Evolutionary conservation across 2,888 invertebrate species (phyloP).

Genomic region (Drosophila setosimentum): DNA sequence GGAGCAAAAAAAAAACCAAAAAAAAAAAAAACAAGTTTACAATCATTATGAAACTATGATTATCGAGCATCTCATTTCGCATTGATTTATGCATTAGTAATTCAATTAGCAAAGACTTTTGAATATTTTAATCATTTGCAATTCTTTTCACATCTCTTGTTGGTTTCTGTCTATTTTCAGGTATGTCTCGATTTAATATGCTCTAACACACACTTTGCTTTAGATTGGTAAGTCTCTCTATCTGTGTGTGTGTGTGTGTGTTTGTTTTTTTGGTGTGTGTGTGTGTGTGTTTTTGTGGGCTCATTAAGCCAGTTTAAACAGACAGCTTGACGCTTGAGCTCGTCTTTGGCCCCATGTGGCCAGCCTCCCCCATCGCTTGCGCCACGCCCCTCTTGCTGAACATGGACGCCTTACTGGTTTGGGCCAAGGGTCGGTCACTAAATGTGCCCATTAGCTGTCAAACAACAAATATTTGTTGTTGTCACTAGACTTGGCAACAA

Average conservation of each 20-base stretch:
- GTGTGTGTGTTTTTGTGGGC: slow-evolving; percentile 6
- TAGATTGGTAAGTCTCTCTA: slow-evolving; percentile 32
- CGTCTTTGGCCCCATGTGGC: slow-evolving; percentile 14
- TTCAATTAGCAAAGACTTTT: slow-evolving; percentile 60
- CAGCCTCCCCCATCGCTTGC: neutral
- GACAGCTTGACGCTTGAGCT: slow-evolving; percentile 69
- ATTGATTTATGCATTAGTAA: slow-evolving; percentile 73
- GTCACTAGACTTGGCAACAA: slow-evolving; percentile 46
- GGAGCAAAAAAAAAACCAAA: neutral
- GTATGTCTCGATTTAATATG: slow-evolving; percentile 61
- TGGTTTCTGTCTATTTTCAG: slow-evolving; percentile 50
- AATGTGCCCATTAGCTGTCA: slow-evolving; percentile 75
- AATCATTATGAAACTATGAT: slow-evolving; percentile 15
- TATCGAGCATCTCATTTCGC: slow-evolving; percentile 34
- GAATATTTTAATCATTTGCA: slow-evolving; percentile 22
- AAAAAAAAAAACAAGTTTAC: slow-evolving; percentile 30
- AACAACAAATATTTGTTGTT: slow-evolving; percentile 73
- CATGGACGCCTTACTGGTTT: slow-evolving; percentile 14
- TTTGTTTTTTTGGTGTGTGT: neutral
- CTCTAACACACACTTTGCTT: slow-evolving; percentile 28
- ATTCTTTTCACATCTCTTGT: slow-evolving; percentile 5
- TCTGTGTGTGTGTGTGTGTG: slow-evolving; percentile 7
- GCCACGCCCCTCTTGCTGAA: neutral
- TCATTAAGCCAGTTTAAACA: slow-evolving; percentile 55
- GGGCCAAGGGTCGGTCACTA: slow-evolving; percentile 50